Evolutionary conservation across 2,888 invertebrate genomes (phyloP).

Genomic region (Sesamia inferens): DNA sequence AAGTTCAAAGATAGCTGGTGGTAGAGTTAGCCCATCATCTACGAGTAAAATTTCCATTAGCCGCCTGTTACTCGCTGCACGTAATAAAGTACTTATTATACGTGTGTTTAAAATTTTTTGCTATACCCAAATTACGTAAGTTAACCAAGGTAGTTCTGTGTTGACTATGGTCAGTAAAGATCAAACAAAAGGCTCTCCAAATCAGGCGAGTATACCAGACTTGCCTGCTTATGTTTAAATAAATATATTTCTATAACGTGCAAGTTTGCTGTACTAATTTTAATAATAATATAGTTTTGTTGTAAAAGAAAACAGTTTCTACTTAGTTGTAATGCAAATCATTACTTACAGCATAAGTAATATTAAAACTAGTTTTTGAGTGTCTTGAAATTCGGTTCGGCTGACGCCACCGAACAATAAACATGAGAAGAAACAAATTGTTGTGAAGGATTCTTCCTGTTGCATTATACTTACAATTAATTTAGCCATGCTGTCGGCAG

Average conservation of each 20-base stretch:
- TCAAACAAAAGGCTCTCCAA: not conserved
- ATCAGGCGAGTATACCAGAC: not conserved
- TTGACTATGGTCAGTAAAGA: not conserved
- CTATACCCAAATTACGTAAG: slow-evolving; percentile 2
- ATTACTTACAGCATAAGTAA: slow-evolving; percentile 39
- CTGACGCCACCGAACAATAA: slow-evolving; percentile 30
- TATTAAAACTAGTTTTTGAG: slow-evolving; percentile 41
- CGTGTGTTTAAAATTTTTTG: slow-evolving; percentile 10
- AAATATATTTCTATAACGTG: not conserved
- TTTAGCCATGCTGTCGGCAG: not conserved
- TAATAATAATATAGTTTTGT: slow-evolving; percentile 1
- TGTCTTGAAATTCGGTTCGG: slow-evolving; percentile 41
- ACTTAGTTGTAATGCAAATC: slow-evolving; percentile 40
- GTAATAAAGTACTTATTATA: slow-evolving; percentile 5
- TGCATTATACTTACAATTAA: slow-evolving; percentile 30
- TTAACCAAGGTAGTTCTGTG: not conserved
- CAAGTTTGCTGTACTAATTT: not conserved
- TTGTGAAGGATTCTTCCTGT: slow-evolving; percentile 46
- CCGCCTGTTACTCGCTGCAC: slow-evolving; percentile 12
- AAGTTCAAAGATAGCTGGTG: slow-evolving; percentile 9
- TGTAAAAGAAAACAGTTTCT: slow-evolving; percentile 15
- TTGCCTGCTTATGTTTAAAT: not conserved
- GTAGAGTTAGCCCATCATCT: not conserved
- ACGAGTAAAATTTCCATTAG: slow-evolving; percentile 39
- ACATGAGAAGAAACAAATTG: slow-evolving; percentile 25